These are phyloP conservation scores for Phocides pigmalion DNA, from an alignment of 1,140 invertebrate species.

Conservation along the genomic window DNA sequence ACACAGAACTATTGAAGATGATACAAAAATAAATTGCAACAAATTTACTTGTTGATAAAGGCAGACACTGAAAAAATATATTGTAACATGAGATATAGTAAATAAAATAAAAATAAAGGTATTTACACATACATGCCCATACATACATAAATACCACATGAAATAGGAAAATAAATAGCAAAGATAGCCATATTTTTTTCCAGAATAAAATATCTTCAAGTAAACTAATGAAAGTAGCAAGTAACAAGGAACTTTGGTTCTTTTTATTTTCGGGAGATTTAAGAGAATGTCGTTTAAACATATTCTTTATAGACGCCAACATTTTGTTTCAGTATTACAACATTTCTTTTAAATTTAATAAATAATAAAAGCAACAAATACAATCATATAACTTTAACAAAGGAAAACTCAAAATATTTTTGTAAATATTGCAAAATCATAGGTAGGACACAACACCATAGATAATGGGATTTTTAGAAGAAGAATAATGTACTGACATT, in stretches of 20 bases:
- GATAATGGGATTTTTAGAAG: no score
- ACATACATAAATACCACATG: constrained; percentile 72
- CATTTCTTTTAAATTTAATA: constrained; percentile 15
- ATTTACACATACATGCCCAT: not conserved
- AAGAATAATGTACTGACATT: no score
- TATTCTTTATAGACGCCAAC: constrained; percentile 43
- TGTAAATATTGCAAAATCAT: not conserved
- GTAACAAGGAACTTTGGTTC: constrained; percentile 38
- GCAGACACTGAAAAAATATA: constrained; percentile 55
- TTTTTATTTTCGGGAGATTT: constrained; percentile 47
- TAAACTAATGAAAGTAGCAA: constrained; percentile 35
- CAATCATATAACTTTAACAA: constrained; percentile 16
- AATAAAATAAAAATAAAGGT: no score
- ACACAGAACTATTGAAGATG: constrained; percentile 48
- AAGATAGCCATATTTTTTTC: constrained; percentile 72
- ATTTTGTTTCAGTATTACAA: constrained; percentile 35
- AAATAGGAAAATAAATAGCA: constrained; percentile 61
- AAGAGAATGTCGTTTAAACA: constrained; percentile 44
- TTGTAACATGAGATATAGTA: not conserved
- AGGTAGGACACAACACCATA: not conserved
- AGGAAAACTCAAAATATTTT: not conserved
- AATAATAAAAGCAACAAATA: not conserved
- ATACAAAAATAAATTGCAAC: constrained; percentile 56
- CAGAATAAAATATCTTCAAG: constrained; percentile 67
- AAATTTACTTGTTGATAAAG: constrained; percentile 61